Conservation (phyloP, 2,888 invertebrate species). For the Stenotaenia linearis region DNA sequence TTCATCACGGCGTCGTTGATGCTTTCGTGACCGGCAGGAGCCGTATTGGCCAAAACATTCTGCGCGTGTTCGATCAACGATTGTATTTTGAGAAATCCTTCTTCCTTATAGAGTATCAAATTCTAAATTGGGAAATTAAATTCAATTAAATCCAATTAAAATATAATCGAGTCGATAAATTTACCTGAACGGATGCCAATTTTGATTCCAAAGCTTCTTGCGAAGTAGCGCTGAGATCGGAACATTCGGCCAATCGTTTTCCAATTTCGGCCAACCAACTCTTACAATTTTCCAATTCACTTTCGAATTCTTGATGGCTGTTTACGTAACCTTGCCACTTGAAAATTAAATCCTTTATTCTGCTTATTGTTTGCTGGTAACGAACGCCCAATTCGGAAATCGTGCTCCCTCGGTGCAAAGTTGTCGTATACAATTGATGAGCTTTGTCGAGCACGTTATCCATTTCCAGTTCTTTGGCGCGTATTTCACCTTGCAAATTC, state of each 20-base stretch:
- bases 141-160: too few species aligned
- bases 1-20: slow-evolving; percentile 76
- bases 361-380: slow-evolving; percentile 82
- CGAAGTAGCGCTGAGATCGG: slow-evolving; percentile 71
- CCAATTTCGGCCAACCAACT: slow-evolving; percentile 77
- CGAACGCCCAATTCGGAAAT: slow-evolving; percentile 85
- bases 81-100: slow-evolving; percentile 83
- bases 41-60: slow-evolving; percentile 82
- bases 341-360: slow-evolving; percentile 81
- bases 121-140: too few species aligned
- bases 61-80: slow-evolving; percentile 85
- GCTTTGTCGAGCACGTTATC: slow-evolving; percentile 87
- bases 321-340: slow-evolving; percentile 90
- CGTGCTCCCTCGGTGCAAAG: slow-evolving; percentile 59
- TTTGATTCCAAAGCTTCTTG: slow-evolving; percentile 82
- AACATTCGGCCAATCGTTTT: slow-evolving; percentile 79
- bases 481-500: slow-evolving; percentile 75
- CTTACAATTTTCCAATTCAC: slow-evolving; percentile 68
- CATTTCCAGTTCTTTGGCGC: slow-evolving; percentile 85
- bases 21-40: slow-evolving; percentile 75
- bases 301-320: slow-evolving; percentile 80
- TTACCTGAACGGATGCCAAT: slow-evolving; percentile 67
- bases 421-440: slow-evolving; percentile 51
- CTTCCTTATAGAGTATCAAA: slow-evolving; percentile 81
- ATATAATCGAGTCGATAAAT: too few species aligned